A percentile compares a stretch with the other conserved stretches of the same genome.
phyloP scores from a whole-genome alignment of 2,888 invertebrate species.

The Trichacis sp. region DNA sequence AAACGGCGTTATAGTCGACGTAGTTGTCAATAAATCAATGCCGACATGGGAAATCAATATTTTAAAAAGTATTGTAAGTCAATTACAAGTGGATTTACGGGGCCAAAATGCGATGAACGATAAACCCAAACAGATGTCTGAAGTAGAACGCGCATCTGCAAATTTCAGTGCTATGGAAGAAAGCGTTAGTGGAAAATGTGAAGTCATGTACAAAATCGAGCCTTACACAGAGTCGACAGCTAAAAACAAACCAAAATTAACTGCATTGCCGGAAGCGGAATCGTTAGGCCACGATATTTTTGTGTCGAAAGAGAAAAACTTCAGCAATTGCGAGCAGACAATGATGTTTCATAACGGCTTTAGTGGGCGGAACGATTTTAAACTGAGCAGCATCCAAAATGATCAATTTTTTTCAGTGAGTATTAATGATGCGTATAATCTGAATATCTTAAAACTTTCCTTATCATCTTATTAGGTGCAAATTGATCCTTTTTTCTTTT shows the following conservation, averaged over 20 bases:
- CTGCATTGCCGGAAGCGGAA: constrained; percentile 69
- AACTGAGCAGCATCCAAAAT: constrained; percentile 69
- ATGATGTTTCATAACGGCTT: constrained; percentile 78
- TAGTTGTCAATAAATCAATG: constrained; percentile 74
- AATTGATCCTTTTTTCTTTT: too few species aligned
- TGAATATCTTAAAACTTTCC: too few species aligned
- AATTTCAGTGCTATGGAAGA: constrained; percentile 79
- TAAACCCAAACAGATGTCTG: too few species aligned
- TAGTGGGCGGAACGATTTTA: constrained; percentile 71
- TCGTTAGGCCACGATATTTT: constrained; percentile 70
- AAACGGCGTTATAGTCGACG: constrained; percentile 74
- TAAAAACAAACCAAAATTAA: constrained; percentile 72
- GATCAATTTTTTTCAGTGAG: too few species aligned
- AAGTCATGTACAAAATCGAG: constrained; percentile 76
- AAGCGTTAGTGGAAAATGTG: constrained; percentile 78
- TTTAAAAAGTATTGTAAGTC: constrained; percentile 77
- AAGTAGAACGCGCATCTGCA: constrained; percentile 71
- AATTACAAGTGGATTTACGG: constrained; percentile 78
- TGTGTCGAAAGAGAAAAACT: constrained; percentile 78
- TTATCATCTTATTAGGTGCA: too few species aligned
- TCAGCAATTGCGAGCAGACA: constrained; percentile 74
- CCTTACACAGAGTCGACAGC: constrained; percentile 73
- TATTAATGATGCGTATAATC: too few species aligned
- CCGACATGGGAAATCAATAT: constrained; percentile 79
- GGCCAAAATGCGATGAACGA: constrained; percentile 72